Percentiles rank a stretch among this genome's conserved stretches.
phyloP scores from a whole-genome alignment of 2,113 vertebrate genomes.

The Helogale parvula region DNA sequence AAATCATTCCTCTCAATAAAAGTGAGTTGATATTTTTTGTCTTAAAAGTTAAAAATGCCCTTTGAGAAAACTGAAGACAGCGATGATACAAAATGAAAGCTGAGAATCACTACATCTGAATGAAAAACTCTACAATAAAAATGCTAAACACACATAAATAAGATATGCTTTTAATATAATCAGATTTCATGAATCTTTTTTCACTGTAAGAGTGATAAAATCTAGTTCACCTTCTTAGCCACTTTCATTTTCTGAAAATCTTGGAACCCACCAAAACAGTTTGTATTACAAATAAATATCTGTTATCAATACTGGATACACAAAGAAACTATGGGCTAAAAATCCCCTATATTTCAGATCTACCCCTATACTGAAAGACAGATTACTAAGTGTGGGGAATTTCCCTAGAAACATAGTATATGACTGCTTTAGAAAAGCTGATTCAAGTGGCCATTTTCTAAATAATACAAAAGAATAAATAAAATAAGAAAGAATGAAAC shows the following conservation, averaged over 20 bases:
- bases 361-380: neutral
- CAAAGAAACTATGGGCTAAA: neutral
- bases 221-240: neutral
- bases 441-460: neutral
- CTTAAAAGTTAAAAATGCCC: slow-evolving; percentile 28
- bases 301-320: neutral
- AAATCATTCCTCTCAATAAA: slow-evolving; percentile 41
- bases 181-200: neutral
- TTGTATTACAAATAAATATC: neutral
- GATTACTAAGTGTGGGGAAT: neutral
- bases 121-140: neutral
- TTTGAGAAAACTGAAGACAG: neutral
- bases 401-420: slow-evolving; percentile 20
- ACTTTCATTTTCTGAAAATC: slow-evolving; percentile 53
- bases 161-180: neutral
- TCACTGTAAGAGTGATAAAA: neutral
- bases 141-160: neutral
- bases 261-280: slow-evolving; percentile 21
- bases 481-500: neutral
- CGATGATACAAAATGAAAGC: neutral
- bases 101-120: slow-evolving; percentile 37
- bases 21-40: neutral
- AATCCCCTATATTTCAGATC: neutral
- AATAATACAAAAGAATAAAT: neutral
- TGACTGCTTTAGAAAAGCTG: neutral